Base-by-base conservation (phyloP, 1,140 invertebrate species). In the Calycopis cecrops region DNA sequence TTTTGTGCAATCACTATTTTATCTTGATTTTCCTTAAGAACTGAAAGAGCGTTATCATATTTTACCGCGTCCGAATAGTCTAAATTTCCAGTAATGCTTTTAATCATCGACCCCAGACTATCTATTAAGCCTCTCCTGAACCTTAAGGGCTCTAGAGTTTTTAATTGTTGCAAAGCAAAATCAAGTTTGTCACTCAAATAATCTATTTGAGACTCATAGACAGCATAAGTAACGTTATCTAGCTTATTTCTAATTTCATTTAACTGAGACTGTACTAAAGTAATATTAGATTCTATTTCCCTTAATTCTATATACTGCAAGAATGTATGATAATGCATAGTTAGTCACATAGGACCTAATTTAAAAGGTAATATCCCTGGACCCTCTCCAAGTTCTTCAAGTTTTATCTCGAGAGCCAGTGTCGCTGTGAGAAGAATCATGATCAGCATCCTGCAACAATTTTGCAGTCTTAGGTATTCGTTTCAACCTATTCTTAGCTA, bases 391-490 rank as follows among this genome's bases (percentile, higher is more conserved):
- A 55, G 44, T 4, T 44, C 44, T 48, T 55, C 53, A 48, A 55
- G 34, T 55, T 55, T 55, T 48, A 55, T 55, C 44, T 55, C 53
- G 14, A 33, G 42, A 48, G 53, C n/a, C 9, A 35, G 53, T 48
- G 34, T 48, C 42, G 8, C 38, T 48, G 42, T 21, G n/a, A 37
- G 34, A n/a, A 37, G 14, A 42, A 55, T 17, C 44, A 55, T 35
- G 42, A 55, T 44, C 14, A 55, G 47, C 44, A 55, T 55, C 42
- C 53, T 55, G 53, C 7, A 48, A 48, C 47, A 55, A 48, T 55
- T 55, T 55, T 18, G 53, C 53, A 11, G 53, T 18, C 47, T 50
- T 50, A 48, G 42, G 44, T 42, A 40, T 42, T 33, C 52, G 38
- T 53, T 53, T 53, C 10, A 53, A 10, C 34, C 33, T 51, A 35